A percentile compares a stretch with the other conserved stretches of the same genome.
Conservation (phyloP, 2,113 vertebrate species). For the Chaenocephalus aceratus region DNA sequence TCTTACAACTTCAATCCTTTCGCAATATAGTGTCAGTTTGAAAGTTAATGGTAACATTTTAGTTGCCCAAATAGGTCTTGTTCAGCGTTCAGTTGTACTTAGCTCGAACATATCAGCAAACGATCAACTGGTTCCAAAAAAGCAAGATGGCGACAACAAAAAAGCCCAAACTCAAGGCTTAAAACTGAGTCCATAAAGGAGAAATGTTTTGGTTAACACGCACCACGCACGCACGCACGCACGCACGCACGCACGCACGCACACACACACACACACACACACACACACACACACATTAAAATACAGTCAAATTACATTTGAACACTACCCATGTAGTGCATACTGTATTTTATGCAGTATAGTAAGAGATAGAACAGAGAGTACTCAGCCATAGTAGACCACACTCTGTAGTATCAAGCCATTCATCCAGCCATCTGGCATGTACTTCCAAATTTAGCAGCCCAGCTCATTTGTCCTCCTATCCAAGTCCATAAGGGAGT, state of each 20-base stretch:
- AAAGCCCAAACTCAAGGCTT: no score
- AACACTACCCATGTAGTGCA: neutral
- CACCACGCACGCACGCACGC: neutral
- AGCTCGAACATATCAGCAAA: no score
- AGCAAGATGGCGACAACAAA: no score
- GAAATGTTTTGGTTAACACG: no score
- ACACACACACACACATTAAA: no score
- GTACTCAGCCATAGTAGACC: constrained; percentile 19
- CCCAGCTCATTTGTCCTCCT: constrained; percentile 55
- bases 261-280: neutral
- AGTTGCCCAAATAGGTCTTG: no score
- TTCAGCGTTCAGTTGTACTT: no score
- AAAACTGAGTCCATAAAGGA: no score
- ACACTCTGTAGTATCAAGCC: constrained; percentile 50
- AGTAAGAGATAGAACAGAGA: constrained; percentile 14
- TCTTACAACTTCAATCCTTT: no score
- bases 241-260: neutral
- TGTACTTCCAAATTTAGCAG: constrained; percentile 71
- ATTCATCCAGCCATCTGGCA: constrained; percentile 73
- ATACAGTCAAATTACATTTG: neutral
- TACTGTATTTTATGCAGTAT: neutral
- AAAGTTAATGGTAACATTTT: no score
- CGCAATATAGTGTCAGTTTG: no score
- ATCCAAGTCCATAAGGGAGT: constrained; percentile 60
- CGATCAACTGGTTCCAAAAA: no score